Conservation (phyloP, 2,797 vertebrate genomes). For the Chelon auratus region DNA sequence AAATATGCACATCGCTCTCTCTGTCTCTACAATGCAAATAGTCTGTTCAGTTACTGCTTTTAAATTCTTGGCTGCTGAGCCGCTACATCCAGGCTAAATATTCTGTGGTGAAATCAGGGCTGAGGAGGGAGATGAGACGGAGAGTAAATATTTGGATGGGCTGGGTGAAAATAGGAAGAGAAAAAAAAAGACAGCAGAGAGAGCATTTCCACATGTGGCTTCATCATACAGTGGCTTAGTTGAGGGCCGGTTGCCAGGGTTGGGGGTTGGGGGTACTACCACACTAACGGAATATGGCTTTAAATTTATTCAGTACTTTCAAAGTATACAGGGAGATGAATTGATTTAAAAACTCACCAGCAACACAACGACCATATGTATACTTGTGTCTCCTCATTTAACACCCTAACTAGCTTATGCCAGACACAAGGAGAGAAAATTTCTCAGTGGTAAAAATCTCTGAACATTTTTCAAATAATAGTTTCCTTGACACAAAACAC, state of each 20-base stretch:
- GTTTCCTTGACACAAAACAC: background rate
- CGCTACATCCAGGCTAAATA: constrained; percentile 7
- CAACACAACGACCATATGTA: background rate
- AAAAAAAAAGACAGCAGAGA: constrained; percentile 37
- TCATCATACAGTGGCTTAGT: constrained; percentile 31
- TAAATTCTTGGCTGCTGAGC: constrained; percentile 19
- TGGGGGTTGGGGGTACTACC: background rate
- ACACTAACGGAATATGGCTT: background rate
- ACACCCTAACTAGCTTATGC: background rate
- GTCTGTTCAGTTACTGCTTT: background rate
- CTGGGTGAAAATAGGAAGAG: constrained; percentile 33
- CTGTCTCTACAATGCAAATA: constrained; percentile 30
- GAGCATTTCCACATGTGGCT: constrained; percentile 68
- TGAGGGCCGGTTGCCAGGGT: constrained; percentile 37
- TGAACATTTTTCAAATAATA: background rate
- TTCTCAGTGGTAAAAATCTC: background rate
- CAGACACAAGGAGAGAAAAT: background rate
- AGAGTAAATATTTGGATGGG: constrained; percentile 65
- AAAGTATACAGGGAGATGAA: background rate
- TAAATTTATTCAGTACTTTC: constrained; percentile 4
- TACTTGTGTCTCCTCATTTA: background rate
- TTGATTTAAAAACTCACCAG: background rate
- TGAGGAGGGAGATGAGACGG: constrained; percentile 33
- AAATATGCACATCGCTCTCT: background rate
- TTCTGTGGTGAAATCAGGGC: constrained; percentile 33